Evolutionary conservation across 2,113 vertebrate genomes (phyloP).

Genomic region (Tichodroma muraria): DNA sequence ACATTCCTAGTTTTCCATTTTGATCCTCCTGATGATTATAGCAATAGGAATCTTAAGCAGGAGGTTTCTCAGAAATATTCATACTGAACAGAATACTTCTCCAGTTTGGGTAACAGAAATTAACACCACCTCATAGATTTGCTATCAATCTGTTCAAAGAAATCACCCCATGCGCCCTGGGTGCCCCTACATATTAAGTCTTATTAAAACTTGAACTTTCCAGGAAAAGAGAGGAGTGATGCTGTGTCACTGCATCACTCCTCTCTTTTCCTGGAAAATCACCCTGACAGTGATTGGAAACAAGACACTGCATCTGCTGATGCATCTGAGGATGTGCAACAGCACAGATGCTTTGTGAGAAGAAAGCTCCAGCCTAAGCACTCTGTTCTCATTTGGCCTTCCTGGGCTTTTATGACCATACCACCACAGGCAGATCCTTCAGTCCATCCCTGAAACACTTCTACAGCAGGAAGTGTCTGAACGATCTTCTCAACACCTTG

Average conservation of each 20-base stretch:
- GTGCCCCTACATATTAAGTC: not conserved
- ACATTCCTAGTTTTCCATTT: not conserved
- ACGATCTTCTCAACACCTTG: not conserved
- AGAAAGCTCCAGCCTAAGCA: not conserved
- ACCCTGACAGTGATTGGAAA: fast-evolving
- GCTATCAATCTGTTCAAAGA: not conserved
- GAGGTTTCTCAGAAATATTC: not conserved
- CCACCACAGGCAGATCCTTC: not conserved
- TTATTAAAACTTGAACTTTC: not conserved
- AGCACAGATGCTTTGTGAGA: not conserved
- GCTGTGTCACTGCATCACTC: too few species aligned
- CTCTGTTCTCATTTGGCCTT: not conserved
- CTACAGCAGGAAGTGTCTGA: too few species aligned
- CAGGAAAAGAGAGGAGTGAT: not conserved
- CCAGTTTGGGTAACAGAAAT: not conserved
- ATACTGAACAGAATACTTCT: not conserved
- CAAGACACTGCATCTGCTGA: fast-evolving
- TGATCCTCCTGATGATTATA: not conserved
- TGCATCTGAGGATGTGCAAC: not conserved
- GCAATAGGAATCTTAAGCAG: not conserved
- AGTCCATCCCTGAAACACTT: not conserved
- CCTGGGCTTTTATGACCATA: not conserved
- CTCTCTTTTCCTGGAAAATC: too few species aligned
- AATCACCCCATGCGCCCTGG: not conserved
- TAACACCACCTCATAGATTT: not conserved